phyloP scores from a whole-genome alignment of 2,113 vertebrate species.

The Petaurus breviceps region DNA sequence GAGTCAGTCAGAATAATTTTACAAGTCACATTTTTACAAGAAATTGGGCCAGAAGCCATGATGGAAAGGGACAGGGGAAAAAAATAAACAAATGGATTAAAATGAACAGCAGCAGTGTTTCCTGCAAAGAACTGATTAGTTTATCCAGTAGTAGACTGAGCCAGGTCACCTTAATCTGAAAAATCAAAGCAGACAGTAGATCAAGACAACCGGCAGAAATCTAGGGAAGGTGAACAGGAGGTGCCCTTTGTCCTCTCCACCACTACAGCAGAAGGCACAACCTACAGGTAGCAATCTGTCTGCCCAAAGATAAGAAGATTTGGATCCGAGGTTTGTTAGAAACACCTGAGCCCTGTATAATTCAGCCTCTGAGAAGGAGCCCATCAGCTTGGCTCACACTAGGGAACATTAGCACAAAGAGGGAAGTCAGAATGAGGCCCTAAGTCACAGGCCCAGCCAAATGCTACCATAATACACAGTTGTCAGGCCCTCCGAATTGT shows the following conservation, averaged over 20 bases:
- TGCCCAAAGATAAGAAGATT: conserved; percentile 18
- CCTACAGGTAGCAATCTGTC: conserved; percentile 26
- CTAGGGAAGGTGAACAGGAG: neutral
- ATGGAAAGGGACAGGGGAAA: neutral
- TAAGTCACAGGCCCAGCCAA: neutral
- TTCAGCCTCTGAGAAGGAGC: neutral
- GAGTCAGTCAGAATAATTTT: neutral
- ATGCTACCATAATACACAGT: neutral
- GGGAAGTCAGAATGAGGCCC: neutral
- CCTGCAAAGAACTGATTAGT: conserved; percentile 18
- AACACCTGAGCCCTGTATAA: neutral
- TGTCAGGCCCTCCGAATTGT: neutral
- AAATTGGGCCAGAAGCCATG: neutral
- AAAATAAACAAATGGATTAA: neutral
- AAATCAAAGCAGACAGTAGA: neutral
- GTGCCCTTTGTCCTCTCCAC: neutral
- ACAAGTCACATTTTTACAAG: neutral
- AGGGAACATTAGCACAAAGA: neutral
- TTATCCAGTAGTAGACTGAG: neutral
- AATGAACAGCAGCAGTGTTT: neutral
- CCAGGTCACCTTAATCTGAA: neutral
- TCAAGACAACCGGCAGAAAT: neutral
- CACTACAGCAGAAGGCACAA: neutral
- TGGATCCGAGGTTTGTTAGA: neutral
- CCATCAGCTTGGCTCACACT: neutral